Base-by-base conservation (phyloP, 2,888 invertebrate genomes). In the Drosophila aldrichi region DNA sequence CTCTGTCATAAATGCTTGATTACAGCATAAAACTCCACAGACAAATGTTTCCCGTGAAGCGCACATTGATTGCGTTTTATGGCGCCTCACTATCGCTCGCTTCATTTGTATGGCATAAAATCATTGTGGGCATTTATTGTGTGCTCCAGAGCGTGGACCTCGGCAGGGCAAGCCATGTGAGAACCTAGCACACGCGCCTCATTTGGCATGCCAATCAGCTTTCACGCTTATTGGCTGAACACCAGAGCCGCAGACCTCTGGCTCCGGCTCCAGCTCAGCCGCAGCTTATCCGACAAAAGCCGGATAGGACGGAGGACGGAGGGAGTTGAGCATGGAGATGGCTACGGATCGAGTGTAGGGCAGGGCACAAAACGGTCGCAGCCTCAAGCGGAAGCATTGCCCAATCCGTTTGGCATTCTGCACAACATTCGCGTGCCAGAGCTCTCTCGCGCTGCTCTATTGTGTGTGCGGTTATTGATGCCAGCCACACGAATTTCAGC, bases 151-250 rank as follows among this genome's bases (percentile, higher is more conserved):
- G 43, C 61, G 43, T 49, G 61, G 29, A 29, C 41, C 29, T 18
- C 20, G 20, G 38, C 38, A 56, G 56, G 40, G 7, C 48, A 59
- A 7, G 40, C 54, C 18, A 18, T 52, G 32, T 48, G 65, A 20
- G 36, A 67, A 70, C 65, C 74, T 61, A 44, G 65, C 49, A 68
- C 77, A 68, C 69, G 81, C 73, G 74, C 59, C 74, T 82, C 83
- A 82, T 82, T 84, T 88, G 74, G 86, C 70, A 84, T 84, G 88
- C 86, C 81, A 83, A 82, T 85, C 83, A 88, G 83, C 63, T 71
- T 67, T 54, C 76, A 69, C 70, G 67, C 77, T 85, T 83, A 88
- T 85, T 83, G 88, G 51, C 51, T 68, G 46, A 59, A 10, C 54
- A 46, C 38, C 38, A 68, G 44, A 29, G 57, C 65, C 59, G 59